phyloP scores from a whole-genome alignment of 2,113 vertebrate genomes.

The Fulica atra region DNA sequence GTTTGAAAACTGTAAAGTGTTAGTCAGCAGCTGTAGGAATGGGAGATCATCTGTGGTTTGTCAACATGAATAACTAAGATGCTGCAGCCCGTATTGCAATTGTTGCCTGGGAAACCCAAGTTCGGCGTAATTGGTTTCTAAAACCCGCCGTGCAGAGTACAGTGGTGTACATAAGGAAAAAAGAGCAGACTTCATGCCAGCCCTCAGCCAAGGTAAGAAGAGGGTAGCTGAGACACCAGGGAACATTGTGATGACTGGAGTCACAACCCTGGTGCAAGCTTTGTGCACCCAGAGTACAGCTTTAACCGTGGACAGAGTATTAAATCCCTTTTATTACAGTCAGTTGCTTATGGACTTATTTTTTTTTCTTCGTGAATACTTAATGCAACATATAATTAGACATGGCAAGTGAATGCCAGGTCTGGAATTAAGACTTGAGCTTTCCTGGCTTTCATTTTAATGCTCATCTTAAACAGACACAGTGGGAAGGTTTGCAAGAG shows the following conservation, averaged over 20 bases:
- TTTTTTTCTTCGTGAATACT: not conserved
- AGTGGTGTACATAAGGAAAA: not conserved
- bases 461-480: not conserved
- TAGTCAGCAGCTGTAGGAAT: slow-evolving; percentile 4
- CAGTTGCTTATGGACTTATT: not conserved
- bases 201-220: not conserved
- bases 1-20: not conserved
- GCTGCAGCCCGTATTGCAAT: not conserved
- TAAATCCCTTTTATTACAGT: not conserved
- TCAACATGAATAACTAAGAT: slow-evolving; percentile 25
- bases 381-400: slow-evolving; percentile 1
- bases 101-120: slow-evolving; percentile 53
- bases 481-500: not conserved
- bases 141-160: not conserved
- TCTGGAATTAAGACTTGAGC: not conserved
- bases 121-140: not conserved
- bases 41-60: slow-evolving; percentile 3
- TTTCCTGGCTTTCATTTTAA: not conserved
- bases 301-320: not conserved
- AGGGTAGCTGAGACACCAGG: not conserved
- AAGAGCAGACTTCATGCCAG: not conserved
- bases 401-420: not conserved
- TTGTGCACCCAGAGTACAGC: not conserved
- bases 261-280: not conserved
- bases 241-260: not conserved